These are phyloP conservation scores for Osmoderma eremita DNA, from an alignment of 2,888 invertebrate genomes.

Conservation along the genomic window DNA sequence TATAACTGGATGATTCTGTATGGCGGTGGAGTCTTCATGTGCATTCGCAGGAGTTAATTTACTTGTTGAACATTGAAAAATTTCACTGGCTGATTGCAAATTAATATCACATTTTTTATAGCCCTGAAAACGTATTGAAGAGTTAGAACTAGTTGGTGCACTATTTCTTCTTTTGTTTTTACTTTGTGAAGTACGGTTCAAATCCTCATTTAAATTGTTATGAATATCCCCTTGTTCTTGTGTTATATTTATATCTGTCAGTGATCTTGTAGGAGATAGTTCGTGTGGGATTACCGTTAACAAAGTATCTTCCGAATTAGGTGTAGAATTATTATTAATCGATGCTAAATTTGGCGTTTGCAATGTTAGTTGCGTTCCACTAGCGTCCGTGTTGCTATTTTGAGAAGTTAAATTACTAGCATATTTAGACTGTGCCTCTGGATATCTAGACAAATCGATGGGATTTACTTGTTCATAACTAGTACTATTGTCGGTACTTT, in stretches of 20 bases:
- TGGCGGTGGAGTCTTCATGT: too few species aligned
- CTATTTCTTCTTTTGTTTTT: slow-evolving; percentile 27
- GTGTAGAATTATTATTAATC: neutral
- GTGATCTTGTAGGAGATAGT: neutral
- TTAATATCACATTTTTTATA: too few species aligned
- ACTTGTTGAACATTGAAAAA: too few species aligned
- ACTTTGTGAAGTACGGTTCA: neutral
- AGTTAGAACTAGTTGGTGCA: slow-evolving; percentile 33
- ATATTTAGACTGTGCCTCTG: neutral
- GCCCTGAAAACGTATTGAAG: neutral
- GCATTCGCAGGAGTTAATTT: too few species aligned
- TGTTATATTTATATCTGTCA: slow-evolving; percentile 16
- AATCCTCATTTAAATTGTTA: slow-evolving; percentile 2
- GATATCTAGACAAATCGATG: slow-evolving; percentile 3
- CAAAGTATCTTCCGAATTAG: neutral
- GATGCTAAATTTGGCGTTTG: slow-evolving; percentile 1
- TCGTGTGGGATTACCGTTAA: too few species aligned
- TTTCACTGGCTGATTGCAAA: too few species aligned
- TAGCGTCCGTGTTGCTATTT: neutral
- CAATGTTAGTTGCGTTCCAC: slow-evolving; percentile 4
- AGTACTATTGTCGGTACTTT: neutral
- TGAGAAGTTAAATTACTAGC: neutral
- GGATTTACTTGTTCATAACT: neutral
- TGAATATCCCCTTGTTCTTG: slow-evolving; percentile 14
- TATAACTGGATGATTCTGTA: too few species aligned